These are phyloP conservation scores for Caranx ignobilis DNA, from an alignment of 2,113 vertebrate genomes.

Conservation along the genomic window DNA sequence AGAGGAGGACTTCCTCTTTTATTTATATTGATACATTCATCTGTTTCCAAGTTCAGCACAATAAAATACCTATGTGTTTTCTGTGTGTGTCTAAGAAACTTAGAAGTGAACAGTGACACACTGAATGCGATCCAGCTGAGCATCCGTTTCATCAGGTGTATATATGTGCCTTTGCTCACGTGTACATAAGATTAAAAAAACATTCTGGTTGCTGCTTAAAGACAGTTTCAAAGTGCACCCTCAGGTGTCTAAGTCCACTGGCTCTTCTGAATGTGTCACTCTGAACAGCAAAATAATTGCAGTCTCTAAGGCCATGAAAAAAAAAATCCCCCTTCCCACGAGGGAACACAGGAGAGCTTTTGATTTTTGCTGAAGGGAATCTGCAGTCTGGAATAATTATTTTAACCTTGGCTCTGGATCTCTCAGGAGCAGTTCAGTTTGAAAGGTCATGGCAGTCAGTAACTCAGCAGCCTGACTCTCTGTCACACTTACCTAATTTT, in stretches of 20 bases:
- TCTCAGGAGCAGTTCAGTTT: neutral
- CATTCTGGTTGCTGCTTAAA: neutral
- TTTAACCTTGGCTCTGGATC: conserved; percentile 19
- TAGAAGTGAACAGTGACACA: neutral
- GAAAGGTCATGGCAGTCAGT: conserved; percentile 27
- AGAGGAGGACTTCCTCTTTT: neutral
- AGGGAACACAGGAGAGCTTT: conserved; percentile 12
- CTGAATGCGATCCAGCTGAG: neutral
- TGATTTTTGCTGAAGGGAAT: neutral
- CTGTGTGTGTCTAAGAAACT: too few species aligned
- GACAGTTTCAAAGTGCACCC: neutral
- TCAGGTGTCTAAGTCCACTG: neutral
- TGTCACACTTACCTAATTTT: neutral
- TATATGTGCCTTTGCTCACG: too few species aligned
- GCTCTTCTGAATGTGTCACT: neutral
- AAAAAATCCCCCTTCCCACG: too few species aligned
- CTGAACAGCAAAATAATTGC: neutral
- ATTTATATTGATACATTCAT: neutral
- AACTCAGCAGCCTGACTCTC: neutral
- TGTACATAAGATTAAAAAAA: neutral
- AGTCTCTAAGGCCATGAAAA: neutral
- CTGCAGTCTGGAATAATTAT: conserved; percentile 5
- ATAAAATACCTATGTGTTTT: neutral
- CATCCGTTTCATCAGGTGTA: too few species aligned
- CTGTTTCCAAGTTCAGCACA: conserved; percentile 5